Percentiles rank a stretch among this genome's conserved stretches.
phyloP scores from a whole-genome alignment of 2,888 invertebrate genomes.

The Ptychoptera contaminata region DNA sequence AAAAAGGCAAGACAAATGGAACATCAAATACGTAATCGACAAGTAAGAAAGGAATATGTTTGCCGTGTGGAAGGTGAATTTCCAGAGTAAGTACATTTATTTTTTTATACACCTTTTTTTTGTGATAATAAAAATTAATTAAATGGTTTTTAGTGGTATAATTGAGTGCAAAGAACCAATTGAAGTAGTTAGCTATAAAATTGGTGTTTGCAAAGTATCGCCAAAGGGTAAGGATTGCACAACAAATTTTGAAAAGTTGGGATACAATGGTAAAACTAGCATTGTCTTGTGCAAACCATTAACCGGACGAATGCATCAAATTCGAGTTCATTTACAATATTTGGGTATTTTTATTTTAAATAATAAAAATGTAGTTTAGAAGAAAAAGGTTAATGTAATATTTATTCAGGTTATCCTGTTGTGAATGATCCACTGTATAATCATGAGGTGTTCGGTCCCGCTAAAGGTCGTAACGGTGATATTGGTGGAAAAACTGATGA shows the following conservation, averaged over 20 bases:
- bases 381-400: neutral
- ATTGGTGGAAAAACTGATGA: conserved; percentile 81
- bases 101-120: conserved; percentile 4
- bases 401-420: conserved; percentile 72
- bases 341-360: conserved; percentile 45
- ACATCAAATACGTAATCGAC: conserved; percentile 80
- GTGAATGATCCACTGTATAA: conserved; percentile 97
- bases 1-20: conserved; percentile 91
- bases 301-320: conserved; percentile 98
- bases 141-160: conserved; percentile 43
- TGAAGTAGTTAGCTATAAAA: conserved; percentile 86
- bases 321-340: conserved; percentile 94
- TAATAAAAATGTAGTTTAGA: neutral
- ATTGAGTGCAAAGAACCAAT: conserved; percentile 82
- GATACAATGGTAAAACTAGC: conserved; percentile 78
- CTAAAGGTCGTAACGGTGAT: conserved; percentile 77
- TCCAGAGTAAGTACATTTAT: conserved; percentile 54
- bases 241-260: conserved; percentile 80
- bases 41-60: conserved; percentile 89
- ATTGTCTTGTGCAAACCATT: conserved; percentile 88
- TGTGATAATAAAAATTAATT: conserved; percentile 1
- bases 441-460: conserved; percentile 86
- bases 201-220: conserved; percentile 90
- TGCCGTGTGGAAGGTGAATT: conserved; percentile 90
- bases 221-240: conserved; percentile 84